Percentiles rank a stretch among this genome's conserved stretches.
Conservation (phyloP, 2,888 invertebrate species). For the Scaptomyza flava region DNA sequence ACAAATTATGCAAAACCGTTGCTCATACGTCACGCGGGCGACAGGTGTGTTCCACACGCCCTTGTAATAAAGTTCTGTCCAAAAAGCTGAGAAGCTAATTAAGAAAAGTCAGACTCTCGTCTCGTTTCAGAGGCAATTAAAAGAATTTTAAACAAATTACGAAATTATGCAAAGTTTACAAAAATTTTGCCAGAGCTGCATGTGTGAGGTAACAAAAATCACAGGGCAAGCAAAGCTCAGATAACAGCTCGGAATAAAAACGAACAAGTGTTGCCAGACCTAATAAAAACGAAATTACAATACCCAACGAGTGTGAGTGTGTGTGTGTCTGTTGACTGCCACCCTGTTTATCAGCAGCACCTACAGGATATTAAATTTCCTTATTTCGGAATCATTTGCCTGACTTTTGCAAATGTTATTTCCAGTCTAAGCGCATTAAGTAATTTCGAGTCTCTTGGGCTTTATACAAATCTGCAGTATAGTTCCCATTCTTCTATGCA, state of each 20-base stretch:
- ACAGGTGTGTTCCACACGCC: conserved; percentile 33
- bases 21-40: conserved; percentile 44
- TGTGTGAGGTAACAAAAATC: conserved; percentile 34
- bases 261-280: conserved; percentile 14
- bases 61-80: conserved; percentile 48
- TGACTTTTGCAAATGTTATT: conserved; percentile 51
- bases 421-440: conserved; percentile 41
- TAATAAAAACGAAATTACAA: conserved; percentile 38
- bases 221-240: conserved; percentile 23
- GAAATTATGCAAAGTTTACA: conserved; percentile 67
- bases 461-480: conserved; percentile 31
- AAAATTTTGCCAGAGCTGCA: conserved; percentile 36
- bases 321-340: background rate
- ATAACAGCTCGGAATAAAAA: conserved; percentile 22
- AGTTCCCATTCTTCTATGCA: conserved; percentile 11
- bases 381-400: conserved; percentile 23
- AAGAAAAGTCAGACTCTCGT: conserved; percentile 21
- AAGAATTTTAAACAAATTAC: conserved; percentile 63
- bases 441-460: conserved; percentile 45
- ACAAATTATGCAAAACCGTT: conserved; percentile 40
- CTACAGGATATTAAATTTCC: conserved; percentile 75
- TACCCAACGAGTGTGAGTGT: conserved; percentile 19
- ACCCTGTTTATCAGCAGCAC: background rate
- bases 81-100: conserved; percentile 22
- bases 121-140: conserved; percentile 50